phyloP scores from a whole-genome alignment of 2,888 invertebrate species.

The Lasioglossum marginatum region DNA sequence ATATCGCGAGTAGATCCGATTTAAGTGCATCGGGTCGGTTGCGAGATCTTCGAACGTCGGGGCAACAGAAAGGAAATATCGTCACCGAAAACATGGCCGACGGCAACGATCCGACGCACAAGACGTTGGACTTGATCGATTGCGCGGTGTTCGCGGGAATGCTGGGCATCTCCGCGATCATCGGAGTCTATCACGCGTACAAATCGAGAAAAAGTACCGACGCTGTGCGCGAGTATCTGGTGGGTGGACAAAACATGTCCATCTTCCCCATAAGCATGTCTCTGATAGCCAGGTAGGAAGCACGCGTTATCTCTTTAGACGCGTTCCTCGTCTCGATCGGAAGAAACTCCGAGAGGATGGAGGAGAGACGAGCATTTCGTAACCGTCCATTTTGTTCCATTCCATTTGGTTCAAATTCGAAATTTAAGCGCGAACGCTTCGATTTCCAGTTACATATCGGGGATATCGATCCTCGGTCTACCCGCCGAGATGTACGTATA shows the following conservation, averaged over 20 bases:
- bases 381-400: too few relatives aligned
- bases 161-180: slow-evolving; percentile 88
- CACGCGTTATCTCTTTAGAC: background rate
- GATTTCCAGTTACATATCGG: slow-evolving; percentile 89
- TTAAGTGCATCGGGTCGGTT: background rate
- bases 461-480: slow-evolving; percentile 89
- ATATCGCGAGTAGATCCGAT: background rate
- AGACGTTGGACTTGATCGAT: slow-evolving; percentile 87
- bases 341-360: too few relatives aligned
- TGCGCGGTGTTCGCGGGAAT: slow-evolving; percentile 88
- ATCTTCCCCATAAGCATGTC: slow-evolving; percentile 92
- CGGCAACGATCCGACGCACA: background rate
- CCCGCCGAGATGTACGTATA: slow-evolving; percentile 92
- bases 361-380: too few relatives aligned
- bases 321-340: too few relatives aligned
- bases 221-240: slow-evolving; percentile 89
- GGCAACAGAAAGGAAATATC: background rate
- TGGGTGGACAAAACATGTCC: slow-evolving; percentile 92
- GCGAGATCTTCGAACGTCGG: background rate
- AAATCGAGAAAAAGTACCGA: slow-evolving; percentile 89
- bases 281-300: slow-evolving; percentile 90
- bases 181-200: slow-evolving; percentile 90
- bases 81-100: background rate
- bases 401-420: too few relatives aligned
- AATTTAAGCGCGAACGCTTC: background rate